Base-by-base conservation (phyloP, 2,113 vertebrate genomes). In the Passer domesticus region DNA sequence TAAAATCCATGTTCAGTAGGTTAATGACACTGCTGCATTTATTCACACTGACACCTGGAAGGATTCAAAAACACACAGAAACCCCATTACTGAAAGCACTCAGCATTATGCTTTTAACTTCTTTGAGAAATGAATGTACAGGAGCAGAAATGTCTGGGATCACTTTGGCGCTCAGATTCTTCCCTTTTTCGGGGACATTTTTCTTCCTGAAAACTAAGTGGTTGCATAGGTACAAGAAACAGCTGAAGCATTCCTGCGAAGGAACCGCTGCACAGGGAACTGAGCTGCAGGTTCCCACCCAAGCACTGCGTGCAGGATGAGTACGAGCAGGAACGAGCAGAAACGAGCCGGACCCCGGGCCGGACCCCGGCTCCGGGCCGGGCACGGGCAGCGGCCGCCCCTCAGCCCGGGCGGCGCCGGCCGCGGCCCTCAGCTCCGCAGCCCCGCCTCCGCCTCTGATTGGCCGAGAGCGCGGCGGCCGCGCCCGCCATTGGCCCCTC, bases 371-470 rank as follows among this genome's bases (percentile, higher is more conserved):
- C 30, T 2, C 23, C 10, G 7, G 19, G 3, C 15, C 6, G 11
- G 35, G 1, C 6, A 12, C 70, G 8, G 5, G 7, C 52, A 16
- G 10, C 20, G 4, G 2, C 31, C 16, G 8, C 10, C 35, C 19
- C 60, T 7, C 43, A 5, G n/a, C 60, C 52, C 52, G 28, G 52
- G 28, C 28, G 52, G 52, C 28, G 16, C 24, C 30, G 41, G 41
- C 58, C 56, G 12, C 46, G 2, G 24, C 19, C 33, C 24, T 21
- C 18, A 3, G 23, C 35, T 4, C 28, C 6, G 2, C 83, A 70
- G 91, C 92, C 96, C 95, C 96, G 80, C 97, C 97, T 66, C 96
- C 62, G 55, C 10, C 62, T 21, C 69, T 49, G 87, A 97, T 91
- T 97, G 96, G 97, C 50, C 39, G 46, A 67, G 59, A 24, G 59